Conservation (phyloP, 2,797 vertebrate genomes). For the Argya squamiceps region DNA sequence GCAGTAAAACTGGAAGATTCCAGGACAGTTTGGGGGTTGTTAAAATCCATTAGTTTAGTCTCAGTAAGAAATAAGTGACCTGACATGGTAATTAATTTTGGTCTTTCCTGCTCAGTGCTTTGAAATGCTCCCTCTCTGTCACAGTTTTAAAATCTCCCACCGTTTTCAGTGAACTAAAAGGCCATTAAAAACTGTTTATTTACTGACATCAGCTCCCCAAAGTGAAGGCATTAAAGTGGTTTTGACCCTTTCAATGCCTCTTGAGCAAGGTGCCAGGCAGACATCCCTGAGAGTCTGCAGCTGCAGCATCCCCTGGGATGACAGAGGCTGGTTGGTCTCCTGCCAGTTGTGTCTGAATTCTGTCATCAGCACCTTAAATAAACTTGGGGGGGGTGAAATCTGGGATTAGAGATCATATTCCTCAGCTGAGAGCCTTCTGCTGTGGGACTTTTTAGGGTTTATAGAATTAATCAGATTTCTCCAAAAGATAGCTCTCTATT, state of each 20-base stretch:
- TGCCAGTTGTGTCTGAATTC: not conserved
- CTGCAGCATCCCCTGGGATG: not conserved
- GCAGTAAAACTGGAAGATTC: not conserved
- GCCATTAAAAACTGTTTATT: not conserved
- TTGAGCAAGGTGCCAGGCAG: not conserved
- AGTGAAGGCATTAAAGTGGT: not conserved
- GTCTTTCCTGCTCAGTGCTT: not conserved
- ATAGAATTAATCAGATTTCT: not conserved
- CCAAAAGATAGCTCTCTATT: constrained; percentile 52
- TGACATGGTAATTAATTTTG: not conserved
- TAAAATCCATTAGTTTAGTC: not conserved
- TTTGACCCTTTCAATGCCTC: not conserved
- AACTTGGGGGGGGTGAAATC: not conserved
- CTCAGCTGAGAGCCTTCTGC: not conserved
- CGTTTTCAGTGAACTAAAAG: not conserved
- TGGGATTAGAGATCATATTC: not conserved
- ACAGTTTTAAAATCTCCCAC: not conserved
- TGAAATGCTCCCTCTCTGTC: not conserved
- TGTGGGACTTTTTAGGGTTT: not conserved
- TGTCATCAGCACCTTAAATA: not conserved
- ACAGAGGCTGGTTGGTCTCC: not conserved
- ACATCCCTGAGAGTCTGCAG: not conserved
- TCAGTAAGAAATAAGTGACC: not conserved
- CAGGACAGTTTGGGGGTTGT: not conserved
- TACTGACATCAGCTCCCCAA: not conserved